These are phyloP conservation scores for Oryzias woworae DNA, from an alignment of 2,113 vertebrate genomes.

Conservation along the genomic window DNA sequence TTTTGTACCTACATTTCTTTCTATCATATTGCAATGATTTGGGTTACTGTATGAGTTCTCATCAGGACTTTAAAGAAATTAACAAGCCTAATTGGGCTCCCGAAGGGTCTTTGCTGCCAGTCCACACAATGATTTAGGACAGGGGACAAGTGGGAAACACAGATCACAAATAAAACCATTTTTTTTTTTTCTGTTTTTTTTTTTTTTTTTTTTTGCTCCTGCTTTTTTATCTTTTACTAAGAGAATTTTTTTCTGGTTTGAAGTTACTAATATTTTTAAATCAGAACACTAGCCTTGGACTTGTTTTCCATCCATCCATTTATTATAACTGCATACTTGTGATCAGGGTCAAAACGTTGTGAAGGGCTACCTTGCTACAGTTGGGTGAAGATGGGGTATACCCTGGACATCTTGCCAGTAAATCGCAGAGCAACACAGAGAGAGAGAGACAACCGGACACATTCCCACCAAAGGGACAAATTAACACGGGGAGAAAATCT, in stretches of 20 bases:
- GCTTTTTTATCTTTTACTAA: conserved; percentile 2
- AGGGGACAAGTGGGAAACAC: conserved; percentile 34
- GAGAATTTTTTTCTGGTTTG: not conserved
- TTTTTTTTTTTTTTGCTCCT: not conserved
- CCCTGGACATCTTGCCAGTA: too few species aligned
- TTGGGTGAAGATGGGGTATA: too few species aligned
- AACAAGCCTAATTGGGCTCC: conserved; percentile 53
- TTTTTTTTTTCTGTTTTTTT: conserved; percentile 1
- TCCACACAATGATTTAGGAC: conserved; percentile 60
- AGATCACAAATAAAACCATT: conserved; percentile 3
- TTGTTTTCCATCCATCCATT: not conserved
- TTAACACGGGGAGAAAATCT: too few species aligned
- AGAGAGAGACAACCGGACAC: too few species aligned
- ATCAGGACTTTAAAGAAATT: conserved; percentile 55
- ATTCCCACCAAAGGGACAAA: too few species aligned
- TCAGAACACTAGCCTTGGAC: not conserved
- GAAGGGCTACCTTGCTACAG: too few species aligned
- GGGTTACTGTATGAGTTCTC: conserved; percentile 40
- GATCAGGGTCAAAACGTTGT: too few species aligned
- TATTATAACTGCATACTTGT: not conserved
- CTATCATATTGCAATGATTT: conserved; percentile 65
- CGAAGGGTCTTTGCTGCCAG: conserved; percentile 49
- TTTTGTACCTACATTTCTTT: conserved; percentile 55
- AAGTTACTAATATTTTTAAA: not conserved
- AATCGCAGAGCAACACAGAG: too few species aligned